Percentiles rank a stretch among this genome's conserved stretches.
Evolutionary conservation across 2,113 vertebrate genomes (phyloP).

Genomic region (Leucopternis melanops): DNA sequence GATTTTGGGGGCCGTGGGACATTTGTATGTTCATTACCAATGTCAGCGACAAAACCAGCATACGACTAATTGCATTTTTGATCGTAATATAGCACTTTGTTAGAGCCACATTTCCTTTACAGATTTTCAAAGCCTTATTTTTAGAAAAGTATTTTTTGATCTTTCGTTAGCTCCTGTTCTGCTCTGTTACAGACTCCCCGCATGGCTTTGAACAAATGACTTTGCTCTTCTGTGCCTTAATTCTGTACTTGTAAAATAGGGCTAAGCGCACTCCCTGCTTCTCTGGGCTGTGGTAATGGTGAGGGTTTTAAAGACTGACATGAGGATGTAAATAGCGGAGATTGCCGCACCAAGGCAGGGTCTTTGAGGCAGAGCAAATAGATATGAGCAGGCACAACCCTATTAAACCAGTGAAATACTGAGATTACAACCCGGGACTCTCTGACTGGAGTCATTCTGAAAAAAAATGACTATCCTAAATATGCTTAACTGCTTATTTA

Average conservation of each 20-base stretch:
- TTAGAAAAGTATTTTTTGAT: background rate
- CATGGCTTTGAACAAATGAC: background rate
- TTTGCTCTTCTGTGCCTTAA: slow-evolving; percentile 10
- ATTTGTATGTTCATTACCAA: background rate
- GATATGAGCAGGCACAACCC: background rate
- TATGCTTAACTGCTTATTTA: slow-evolving; percentile 17
- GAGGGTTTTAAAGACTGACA: background rate
- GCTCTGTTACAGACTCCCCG: background rate
- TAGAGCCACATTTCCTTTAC: background rate
- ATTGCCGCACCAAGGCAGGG: background rate
- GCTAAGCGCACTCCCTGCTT: background rate
- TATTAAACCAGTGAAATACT: background rate
- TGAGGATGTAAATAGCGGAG: background rate
- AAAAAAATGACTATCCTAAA: background rate
- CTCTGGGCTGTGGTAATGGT: background rate
- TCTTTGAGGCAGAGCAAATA: background rate
- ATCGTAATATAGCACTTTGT: background rate
- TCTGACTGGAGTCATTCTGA: background rate
- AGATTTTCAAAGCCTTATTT: slow-evolving; percentile 35
- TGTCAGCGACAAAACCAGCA: background rate
- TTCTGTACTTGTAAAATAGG: background rate
- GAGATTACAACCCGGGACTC: background rate
- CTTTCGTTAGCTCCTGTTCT: background rate
- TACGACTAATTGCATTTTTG: background rate
- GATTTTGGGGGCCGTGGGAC: background rate